Base-by-base conservation (phyloP, 2,113 vertebrate genomes). In the Rallus limicola region DNA sequence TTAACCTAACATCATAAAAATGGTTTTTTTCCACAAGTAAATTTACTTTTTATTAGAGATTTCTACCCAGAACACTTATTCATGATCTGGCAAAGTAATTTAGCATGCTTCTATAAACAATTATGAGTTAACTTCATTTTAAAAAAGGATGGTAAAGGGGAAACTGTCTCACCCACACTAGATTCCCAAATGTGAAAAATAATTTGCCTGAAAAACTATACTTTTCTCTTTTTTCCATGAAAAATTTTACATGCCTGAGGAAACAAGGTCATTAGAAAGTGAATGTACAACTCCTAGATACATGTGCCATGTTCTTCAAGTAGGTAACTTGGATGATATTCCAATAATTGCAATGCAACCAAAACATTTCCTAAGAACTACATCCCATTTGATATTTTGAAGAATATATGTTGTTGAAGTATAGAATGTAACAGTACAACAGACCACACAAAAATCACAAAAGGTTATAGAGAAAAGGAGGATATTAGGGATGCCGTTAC, bases 91-190 rank as follows among this genome's bases (percentile, higher is more conserved):
- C n/a, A 90, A 86, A 24, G 31, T 64, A 89, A 87, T 93, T 93
- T 87, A 65, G 36, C 21, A 58, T 34, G 33, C 44, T 92, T 87
- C 91, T 81, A 91, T 88, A 95, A 95, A 86, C 86, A 95, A 63
- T 68, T 52, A 58, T 53, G 31, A 88, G 31, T 59, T 59, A 60
- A 95, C 48, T 94, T 92, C 60, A 75, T 94, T 95, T 88, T 46
- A 38, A 59, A 81, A 7, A 64, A 89, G 77, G 59, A 48, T 76
- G 80, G 17, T 67, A 88, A 81, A 79, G 86, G 55, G 80, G 36
- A 83, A 83, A 74, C 53, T 82, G 76, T 76, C 91, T 94, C 82
- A 90, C 90, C 82, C 76, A 94, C 92, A 90, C 79, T 90, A 20
- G 40, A 86, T 68, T 93, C 69, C 69, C 72, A 71, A 56, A 93